Percentiles rank a stretch among this genome's conserved stretches.
Conservation (phyloP, 2,113 vertebrate genomes). For the Phoxinus phoxinus region DNA sequence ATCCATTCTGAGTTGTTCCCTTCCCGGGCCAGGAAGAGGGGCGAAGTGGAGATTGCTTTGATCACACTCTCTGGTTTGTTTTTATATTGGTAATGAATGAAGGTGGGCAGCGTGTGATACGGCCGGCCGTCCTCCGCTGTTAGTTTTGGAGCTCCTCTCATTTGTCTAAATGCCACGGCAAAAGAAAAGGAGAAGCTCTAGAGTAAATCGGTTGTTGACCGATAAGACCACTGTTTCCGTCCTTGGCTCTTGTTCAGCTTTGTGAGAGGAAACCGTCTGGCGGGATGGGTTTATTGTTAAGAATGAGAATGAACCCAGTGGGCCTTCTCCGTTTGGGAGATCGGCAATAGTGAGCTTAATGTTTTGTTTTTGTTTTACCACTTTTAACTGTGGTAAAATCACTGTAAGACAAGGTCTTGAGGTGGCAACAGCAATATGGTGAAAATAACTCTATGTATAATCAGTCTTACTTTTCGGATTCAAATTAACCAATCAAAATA, state of each 20-base stretch:
- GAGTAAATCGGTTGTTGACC: slow-evolving; percentile 64
- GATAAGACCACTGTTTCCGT: slow-evolving; percentile 64
- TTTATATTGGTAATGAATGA: slow-evolving; percentile 62
- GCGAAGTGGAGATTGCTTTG: slow-evolving; percentile 61
- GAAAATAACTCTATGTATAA: not conserved
- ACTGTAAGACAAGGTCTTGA: not conserved
- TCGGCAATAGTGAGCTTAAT: not conserved
- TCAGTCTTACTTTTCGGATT: no score
- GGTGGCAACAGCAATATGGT: not conserved
- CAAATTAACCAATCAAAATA: no score
- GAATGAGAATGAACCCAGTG: slow-evolving; percentile 12
- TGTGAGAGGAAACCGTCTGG: slow-evolving; percentile 18
- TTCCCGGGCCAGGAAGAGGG: slow-evolving; percentile 46
- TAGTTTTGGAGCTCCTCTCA: slow-evolving; percentile 52
- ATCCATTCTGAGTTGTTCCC: slow-evolving; percentile 65
- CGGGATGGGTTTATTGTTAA: slow-evolving; percentile 13
- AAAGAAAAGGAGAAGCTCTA: slow-evolving; percentile 60
- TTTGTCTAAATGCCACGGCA: slow-evolving; percentile 68
- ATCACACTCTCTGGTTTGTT: slow-evolving; percentile 59
- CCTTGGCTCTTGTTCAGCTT: slow-evolving; percentile 40
- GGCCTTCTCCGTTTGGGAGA: not conserved
- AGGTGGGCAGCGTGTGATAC: slow-evolving; percentile 33
- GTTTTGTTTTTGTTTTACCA: not conserved
- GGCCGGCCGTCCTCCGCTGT: slow-evolving; percentile 15
- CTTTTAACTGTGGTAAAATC: not conserved